phyloP scores from a whole-genome alignment of 2,888 invertebrate genomes.

The Ophraella communa region DNA sequence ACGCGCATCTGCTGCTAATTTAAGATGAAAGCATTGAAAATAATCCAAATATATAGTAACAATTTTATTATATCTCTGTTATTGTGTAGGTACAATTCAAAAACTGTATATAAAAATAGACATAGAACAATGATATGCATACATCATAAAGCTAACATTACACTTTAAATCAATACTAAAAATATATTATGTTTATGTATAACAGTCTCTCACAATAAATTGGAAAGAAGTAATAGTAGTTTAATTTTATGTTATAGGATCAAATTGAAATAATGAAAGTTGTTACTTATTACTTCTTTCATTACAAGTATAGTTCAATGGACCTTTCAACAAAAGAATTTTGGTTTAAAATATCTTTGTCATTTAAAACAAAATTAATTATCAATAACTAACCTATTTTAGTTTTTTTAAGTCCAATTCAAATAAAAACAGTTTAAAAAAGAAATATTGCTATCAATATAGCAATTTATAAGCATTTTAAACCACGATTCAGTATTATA shows the following conservation, averaged over 20 bases:
- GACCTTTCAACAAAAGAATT: background rate
- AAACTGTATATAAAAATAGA: slow-evolving; percentile 40
- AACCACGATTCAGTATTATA: background rate
- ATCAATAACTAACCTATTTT: too few relatives aligned
- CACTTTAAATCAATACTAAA: slow-evolving; percentile 20
- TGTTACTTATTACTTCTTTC: background rate
- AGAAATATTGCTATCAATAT: background rate
- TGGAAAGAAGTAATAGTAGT: background rate
- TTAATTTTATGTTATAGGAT: background rate
- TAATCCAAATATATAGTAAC: slow-evolving; percentile 4
- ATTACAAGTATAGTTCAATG: background rate
- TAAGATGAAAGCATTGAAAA: background rate
- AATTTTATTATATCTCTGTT: slow-evolving; percentile 34
- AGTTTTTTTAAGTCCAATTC: too few relatives aligned
- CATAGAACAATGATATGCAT: slow-evolving; percentile 43
- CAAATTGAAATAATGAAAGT: background rate
- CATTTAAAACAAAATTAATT: background rate
- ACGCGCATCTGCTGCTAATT: too few relatives aligned
- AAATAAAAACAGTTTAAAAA: too few relatives aligned
- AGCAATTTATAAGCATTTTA: background rate
- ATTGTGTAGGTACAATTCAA: slow-evolving; percentile 31
- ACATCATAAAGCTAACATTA: slow-evolving; percentile 26
- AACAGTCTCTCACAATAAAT: background rate
- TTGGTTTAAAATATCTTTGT: background rate
- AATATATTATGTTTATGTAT: background rate